phyloP scores from a whole-genome alignment of 2,113 vertebrate genomes.

The crab-eating macaque (Macaca fascicularis) region DNA sequence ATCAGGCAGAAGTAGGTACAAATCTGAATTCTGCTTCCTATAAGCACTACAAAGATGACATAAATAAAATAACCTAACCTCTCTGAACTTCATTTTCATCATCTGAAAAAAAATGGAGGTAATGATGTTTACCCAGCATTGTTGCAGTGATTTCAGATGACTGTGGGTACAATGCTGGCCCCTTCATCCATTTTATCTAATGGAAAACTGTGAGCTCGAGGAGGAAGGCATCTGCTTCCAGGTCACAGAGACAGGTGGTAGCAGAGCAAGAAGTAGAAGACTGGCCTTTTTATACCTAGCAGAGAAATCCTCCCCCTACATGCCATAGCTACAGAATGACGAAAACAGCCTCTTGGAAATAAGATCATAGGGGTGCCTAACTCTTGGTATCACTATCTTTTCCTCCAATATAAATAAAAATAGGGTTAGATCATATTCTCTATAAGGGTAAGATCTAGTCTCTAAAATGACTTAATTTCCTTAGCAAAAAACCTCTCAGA shows the following conservation, averaged over 20 bases:
- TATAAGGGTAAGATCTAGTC: constrained; percentile 64
- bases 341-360: background rate
- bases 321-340: background rate
- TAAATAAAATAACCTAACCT: background rate
- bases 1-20: background rate
- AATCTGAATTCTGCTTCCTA: background rate
- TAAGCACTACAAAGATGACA: background rate
- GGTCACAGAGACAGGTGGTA: background rate
- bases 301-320: background rate
- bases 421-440: constrained; percentile 63
- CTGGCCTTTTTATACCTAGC: background rate
- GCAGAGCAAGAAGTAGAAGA: background rate
- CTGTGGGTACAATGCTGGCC: background rate
- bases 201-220: background rate
- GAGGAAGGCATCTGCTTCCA: background rate
- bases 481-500: constrained; percentile 57
- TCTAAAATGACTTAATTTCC: constrained; percentile 67
- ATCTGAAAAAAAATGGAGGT: background rate
- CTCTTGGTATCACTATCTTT: background rate
- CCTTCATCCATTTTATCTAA: background rate
- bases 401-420: constrained; percentile 66
- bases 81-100: background rate
- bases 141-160: background rate
- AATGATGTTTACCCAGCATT: background rate
- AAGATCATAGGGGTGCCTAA: background rate